Base-by-base conservation (phyloP, 2,113 vertebrate genomes). In the Chaenocephalus aceratus region DNA sequence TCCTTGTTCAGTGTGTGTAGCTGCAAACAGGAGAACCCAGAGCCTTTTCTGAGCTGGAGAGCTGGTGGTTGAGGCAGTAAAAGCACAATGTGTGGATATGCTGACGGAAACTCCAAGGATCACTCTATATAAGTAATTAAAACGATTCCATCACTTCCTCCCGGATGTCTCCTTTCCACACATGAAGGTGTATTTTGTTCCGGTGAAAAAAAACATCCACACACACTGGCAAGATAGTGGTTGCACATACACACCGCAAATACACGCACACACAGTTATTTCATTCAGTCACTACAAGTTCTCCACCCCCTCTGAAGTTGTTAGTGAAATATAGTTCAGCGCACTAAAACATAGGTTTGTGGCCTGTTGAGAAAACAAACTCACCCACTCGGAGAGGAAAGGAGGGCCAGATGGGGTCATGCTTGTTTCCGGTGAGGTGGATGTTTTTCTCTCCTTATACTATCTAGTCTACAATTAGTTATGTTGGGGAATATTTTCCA, bases 131-230 rank as follows among this genome's bases (percentile, higher is more conserved):
- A 93, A 75, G 86, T 62, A 78, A 76, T 79, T 85, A 76, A 78
- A 72, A 64, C 10, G 66, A 70, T 92, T 91, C 86, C 93, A 89
- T 93, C 92, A 94, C 82, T 91, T 94, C 91, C 93, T 92, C 87
- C 86, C 84, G 80, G 85, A 23, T 66, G 74, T 83, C 52, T 76
- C 59, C 48, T 71, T 74, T 80, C 52, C 16, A 79, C 83, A 83
- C 34, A 44, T 23, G 66, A 90, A 88, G 79, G 82, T 92, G 73
- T 85, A 79, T 86, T 91, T 91, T 92, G 49, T 88, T 91, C 70
- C 63, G 48, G 65, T 75, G 60, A 67, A 62, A 89, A 87, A 88
- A 86, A 91, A 79, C 58, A 54, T 51, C 36, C 41, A 16, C 52
- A 21, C 30, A 52, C 60, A 52, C 30, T 53, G 30, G 48, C 49